Conservation (phyloP, 2,888 invertebrate species). For the Orthosia incerta region DNA sequence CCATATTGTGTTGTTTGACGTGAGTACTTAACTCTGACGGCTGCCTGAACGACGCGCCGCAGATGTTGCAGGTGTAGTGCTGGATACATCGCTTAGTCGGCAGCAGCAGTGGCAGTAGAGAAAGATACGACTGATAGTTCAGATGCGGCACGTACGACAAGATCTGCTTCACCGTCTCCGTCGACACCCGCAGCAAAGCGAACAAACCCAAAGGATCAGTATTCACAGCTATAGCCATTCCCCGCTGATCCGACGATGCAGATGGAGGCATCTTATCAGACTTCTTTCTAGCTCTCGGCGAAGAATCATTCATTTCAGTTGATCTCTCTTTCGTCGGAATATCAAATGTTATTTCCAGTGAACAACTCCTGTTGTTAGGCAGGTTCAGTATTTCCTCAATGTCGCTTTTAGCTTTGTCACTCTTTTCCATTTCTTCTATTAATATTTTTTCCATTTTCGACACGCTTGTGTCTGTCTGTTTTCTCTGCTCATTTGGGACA, state of each 20-base stretch:
- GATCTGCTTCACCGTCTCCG: conserved; percentile 77
- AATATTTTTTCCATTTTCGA: conserved; percentile 68
- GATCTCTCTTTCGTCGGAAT: conserved; percentile 79
- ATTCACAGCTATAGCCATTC: conserved; percentile 82
- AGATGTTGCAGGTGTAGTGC: conserved; percentile 81
- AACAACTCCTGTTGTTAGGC: conserved; percentile 62
- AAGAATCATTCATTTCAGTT: conserved; percentile 78
- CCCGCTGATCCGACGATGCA: background rate
- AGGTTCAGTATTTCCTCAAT: conserved; percentile 72
- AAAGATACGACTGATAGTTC: conserved; percentile 74
- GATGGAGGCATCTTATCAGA: conserved; percentile 21
- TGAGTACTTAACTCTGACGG: conserved; percentile 81
- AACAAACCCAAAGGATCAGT: conserved; percentile 83
- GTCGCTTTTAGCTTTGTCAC: conserved; percentile 73
- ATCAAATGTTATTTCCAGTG: conserved; percentile 74
- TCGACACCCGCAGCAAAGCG: conserved; percentile 78
- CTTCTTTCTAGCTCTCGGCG: conserved; percentile 61
- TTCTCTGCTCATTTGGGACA: conserved; percentile 18
- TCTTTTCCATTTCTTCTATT: conserved; percentile 76
- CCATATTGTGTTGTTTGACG: conserved; percentile 78
- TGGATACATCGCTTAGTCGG: conserved; percentile 39
- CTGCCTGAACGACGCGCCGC: conserved; percentile 78
- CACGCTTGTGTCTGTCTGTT: conserved; percentile 30
- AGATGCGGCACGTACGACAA: conserved; percentile 79
- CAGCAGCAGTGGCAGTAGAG: conserved; percentile 67